Evolutionary conservation across 2,113 vertebrate genomes (phyloP), one percentile per base, ranked within the genome.

Genomic region (Chaetops frenatus): DNA sequence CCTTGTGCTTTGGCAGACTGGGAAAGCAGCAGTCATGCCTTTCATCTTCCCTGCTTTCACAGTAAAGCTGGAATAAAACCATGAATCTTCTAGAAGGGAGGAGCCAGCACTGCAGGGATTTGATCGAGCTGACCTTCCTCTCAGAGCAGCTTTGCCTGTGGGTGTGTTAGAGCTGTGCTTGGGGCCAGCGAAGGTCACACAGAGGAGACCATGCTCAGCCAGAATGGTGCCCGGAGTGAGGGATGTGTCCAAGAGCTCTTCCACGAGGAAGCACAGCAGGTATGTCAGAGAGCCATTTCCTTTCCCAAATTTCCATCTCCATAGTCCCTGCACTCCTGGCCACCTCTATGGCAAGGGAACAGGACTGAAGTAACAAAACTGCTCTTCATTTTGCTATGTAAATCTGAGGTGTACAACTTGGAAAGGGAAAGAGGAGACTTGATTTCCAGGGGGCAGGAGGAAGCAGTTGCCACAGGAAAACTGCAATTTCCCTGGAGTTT

Each of bases 231-330:
- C 60, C 84, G 40, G 44, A 94, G 31, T 29, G 83, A 74, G 64
- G 84, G 96, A 9, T 97, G 95, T 1, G 97, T 99, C 54, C 98
- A 98, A 28, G 99, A 99, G 65, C 98, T 99, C 86, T 99, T 99
- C 97, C 99, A 99, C 1, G 99, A 99, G 93, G 98, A 99, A 81
- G 99, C 98, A 72, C 98, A 99, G 98, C 99, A 99, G 99, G 99
- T 99, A 97, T 47, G 97, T 50, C 4, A 16, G 42, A 44, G 22
- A 48, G 16, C 11, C 10, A 3, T n/a, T 27, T 79, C n/a, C 60
- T 67, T 48, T 58, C 44, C 28, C 50, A 42, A 4, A 15, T 31
- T 81, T 70, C 44, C 12, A 6, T n/a, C 44, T 67, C 44, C 0
- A 1, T 51, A 31, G 20, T 69, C 42, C 90, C 47, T 24, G 18